These are phyloP conservation scores for Drosophila bunnanda DNA, from an alignment of 2,888 invertebrate genomes.

Conservation along the genomic window DNA sequence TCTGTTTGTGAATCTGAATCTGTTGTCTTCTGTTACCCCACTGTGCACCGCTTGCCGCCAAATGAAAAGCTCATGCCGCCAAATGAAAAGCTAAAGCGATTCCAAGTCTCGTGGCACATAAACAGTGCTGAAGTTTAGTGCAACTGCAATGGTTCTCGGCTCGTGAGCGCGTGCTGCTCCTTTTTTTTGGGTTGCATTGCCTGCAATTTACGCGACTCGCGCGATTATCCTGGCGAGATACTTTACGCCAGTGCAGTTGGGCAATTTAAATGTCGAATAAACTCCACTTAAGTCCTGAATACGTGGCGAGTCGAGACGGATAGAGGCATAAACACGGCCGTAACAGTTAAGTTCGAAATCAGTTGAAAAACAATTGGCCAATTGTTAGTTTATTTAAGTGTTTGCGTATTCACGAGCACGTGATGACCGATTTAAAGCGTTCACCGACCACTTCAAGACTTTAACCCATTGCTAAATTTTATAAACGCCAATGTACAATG, in stretches of 20 bases:
- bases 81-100: conserved; percentile 47
- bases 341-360: conserved; percentile 33
- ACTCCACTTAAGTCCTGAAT: conserved; percentile 1
- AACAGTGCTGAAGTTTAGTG: conserved; percentile 63
- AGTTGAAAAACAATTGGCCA: background rate
- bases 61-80: conserved; percentile 61
- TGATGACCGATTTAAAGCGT: conserved; percentile 29
- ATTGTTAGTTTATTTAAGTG: background rate
- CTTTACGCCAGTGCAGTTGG: conserved; percentile 45
- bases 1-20: too few species aligned
- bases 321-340: conserved; percentile 6
- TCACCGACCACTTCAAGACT: background rate
- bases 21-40: background rate
- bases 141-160: conserved; percentile 72
- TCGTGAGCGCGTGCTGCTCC: conserved; percentile 33
- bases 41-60: background rate
- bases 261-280: conserved; percentile 51
- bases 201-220: conserved; percentile 44
- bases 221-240: conserved; percentile 30
- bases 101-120: conserved; percentile 53
- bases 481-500: background rate
- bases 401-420: conserved; percentile 15
- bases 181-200: background rate
- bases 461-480: conserved; percentile 1
- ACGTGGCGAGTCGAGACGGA: background rate